Conservation (phyloP, 2,888 invertebrate genomes). For the Drosophila austrosaltans region DNA sequence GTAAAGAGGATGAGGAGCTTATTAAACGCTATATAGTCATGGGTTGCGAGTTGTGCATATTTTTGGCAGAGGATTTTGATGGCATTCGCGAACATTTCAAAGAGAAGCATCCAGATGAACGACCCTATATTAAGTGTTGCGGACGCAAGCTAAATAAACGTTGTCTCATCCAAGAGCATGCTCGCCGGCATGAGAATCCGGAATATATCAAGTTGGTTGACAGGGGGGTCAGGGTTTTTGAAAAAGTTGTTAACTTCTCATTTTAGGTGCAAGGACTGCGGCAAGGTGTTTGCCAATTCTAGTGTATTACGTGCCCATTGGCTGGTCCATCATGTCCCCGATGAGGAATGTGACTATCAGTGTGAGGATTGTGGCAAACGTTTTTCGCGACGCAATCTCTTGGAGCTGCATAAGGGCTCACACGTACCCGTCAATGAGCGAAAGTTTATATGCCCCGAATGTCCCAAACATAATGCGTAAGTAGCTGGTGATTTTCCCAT, state of each 20-base stretch:
- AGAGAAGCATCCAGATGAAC: conserved; percentile 69
- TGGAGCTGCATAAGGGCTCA: conserved; percentile 80
- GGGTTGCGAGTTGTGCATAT: conserved; percentile 81
- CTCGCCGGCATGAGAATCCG: conserved; percentile 82
- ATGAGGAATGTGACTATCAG: conserved; percentile 78
- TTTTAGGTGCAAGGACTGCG: conserved; percentile 79
- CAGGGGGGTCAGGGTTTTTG: too few relatives aligned
- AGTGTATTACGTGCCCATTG: conserved; percentile 80
- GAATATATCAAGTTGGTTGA: conserved; percentile 81
- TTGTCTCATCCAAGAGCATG: conserved; percentile 81
- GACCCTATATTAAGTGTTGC: conserved; percentile 81
- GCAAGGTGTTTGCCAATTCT: conserved; percentile 81
- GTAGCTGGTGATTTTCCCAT: conserved; percentile 10
- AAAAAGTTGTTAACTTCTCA: neutral
- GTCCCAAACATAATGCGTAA: conserved; percentile 75
- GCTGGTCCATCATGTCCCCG: conserved; percentile 80
- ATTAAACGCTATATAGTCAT: conserved; percentile 81
- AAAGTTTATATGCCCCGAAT: conserved; percentile 73
- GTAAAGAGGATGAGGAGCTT: conserved; percentile 74
- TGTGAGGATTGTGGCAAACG: conserved; percentile 82
- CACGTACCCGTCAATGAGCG: conserved; percentile 79
- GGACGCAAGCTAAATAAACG: conserved; percentile 81
- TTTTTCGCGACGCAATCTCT: conserved; percentile 79
- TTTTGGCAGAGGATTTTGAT: conserved; percentile 76
- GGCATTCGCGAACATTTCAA: conserved; percentile 81